A percentile compares a stretch with the other conserved stretches of the same genome.
Conservation (phyloP, 1,140 invertebrate genomes). For the Pentalonia nigronervosa region DNA sequence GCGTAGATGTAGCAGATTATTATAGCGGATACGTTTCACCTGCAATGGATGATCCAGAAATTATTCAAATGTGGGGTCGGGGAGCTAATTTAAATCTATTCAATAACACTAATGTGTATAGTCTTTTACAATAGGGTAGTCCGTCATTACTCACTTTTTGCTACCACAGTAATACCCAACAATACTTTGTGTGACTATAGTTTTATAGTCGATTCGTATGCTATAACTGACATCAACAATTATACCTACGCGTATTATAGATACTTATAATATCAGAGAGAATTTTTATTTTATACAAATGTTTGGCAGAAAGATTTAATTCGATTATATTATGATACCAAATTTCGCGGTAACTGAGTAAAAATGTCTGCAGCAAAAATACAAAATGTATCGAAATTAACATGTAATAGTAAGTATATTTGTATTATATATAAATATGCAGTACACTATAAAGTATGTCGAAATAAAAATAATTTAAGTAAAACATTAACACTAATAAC, state of each 20-base stretch:
- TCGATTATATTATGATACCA: neutral
- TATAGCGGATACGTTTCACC: no score
- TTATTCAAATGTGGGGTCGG: neutral
- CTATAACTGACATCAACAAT: neutral
- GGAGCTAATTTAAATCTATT: neutral
- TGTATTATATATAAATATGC: no score
- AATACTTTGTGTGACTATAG: neutral
- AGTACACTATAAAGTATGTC: no score
- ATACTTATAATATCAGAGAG: neutral
- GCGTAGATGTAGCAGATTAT: no score
- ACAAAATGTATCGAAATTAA: no score
- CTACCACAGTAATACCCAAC: no score
- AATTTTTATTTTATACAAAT: neutral
- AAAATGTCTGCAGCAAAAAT: no score
- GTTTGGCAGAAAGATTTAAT: neutral
- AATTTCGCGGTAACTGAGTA: no score
- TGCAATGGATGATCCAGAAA: neutral
- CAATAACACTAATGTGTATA: neutral
- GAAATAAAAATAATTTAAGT: no score
- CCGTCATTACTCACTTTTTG: neutral
- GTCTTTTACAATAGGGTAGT: neutral
- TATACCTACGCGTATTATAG: neutral
- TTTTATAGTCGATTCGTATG: neutral
- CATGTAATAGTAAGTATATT: no score
- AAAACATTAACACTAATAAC: no score